phyloP scores from a whole-genome alignment of 2,113 vertebrate species.

The Bambusicola thoracicus region DNA sequence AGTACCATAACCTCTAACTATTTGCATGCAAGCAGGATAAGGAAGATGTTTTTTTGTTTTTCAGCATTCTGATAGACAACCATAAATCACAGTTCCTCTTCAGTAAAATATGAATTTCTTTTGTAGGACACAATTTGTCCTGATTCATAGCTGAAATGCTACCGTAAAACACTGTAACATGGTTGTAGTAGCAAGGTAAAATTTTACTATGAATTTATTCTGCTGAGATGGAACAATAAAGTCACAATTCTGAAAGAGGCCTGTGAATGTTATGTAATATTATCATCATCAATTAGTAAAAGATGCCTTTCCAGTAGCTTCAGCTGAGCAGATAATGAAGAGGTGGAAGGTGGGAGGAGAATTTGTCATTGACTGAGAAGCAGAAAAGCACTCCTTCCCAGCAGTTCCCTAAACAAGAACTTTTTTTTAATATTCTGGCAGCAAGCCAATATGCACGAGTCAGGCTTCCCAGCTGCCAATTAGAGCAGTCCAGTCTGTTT shows the following conservation, averaged over 20 bases:
- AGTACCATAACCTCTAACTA: neutral
- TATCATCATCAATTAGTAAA: slow-evolving; percentile 26
- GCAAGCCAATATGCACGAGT: neutral
- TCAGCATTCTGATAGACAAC: neutral
- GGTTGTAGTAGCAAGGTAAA: neutral
- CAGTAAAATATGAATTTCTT: neutral
- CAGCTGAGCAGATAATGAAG: slow-evolving; percentile 16
- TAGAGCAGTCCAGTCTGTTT: neutral
- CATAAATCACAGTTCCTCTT: neutral
- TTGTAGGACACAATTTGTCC: neutral
- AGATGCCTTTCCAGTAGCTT: slow-evolving; percentile 9
- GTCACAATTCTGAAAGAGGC: neutral
- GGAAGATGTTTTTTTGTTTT: neutral
- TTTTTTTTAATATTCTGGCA: neutral
- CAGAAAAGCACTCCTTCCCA: neutral
- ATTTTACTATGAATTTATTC: neutral
- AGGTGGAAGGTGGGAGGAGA: slow-evolving; percentile 12
- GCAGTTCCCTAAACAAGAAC: neutral
- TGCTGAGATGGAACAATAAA: neutral
- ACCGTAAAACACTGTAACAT: neutral
- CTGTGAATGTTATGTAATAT: neutral
- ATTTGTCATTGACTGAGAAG: slow-evolving; percentile 36
- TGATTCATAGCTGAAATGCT: neutral
- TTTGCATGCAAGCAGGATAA: neutral
- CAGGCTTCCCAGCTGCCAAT: neutral